Evolutionary conservation across 2,113 vertebrate species (phyloP).

Genomic region (Tyto alba): DNA sequence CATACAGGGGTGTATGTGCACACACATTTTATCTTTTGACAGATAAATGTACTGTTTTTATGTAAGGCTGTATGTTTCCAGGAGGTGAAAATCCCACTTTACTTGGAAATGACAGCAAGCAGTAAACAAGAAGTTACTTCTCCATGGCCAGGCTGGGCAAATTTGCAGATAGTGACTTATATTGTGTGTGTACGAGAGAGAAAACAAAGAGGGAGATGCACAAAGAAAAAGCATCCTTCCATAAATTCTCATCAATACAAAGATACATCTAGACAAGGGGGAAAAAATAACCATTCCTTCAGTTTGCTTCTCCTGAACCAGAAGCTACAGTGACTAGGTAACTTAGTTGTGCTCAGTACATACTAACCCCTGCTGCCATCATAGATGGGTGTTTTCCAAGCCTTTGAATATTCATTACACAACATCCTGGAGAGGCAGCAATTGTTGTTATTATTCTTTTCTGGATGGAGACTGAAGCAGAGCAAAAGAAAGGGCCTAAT

Average conservation of each 20-base stretch:
- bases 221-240: background rate
- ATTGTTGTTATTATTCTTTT: background rate
- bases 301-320: background rate
- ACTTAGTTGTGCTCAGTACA: background rate
- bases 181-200: background rate
- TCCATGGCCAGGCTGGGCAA: background rate
- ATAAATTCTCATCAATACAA: background rate
- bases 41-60: background rate
- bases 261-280: background rate
- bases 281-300: background rate
- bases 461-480: background rate
- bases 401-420: constrained; percentile 1
- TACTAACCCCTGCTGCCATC: background rate
- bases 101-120: background rate
- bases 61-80: background rate
- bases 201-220: background rate
- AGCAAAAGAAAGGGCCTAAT: constrained; percentile 7
- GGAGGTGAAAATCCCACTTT: background rate
- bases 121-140: background rate
- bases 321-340: background rate
- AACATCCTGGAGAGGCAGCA: background rate
- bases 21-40: background rate
- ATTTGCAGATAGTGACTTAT: background rate
- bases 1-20: background rate
- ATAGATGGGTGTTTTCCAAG: background rate